Conservation (phyloP, 2,113 vertebrate genomes). For the Lampris incognitus region DNA sequence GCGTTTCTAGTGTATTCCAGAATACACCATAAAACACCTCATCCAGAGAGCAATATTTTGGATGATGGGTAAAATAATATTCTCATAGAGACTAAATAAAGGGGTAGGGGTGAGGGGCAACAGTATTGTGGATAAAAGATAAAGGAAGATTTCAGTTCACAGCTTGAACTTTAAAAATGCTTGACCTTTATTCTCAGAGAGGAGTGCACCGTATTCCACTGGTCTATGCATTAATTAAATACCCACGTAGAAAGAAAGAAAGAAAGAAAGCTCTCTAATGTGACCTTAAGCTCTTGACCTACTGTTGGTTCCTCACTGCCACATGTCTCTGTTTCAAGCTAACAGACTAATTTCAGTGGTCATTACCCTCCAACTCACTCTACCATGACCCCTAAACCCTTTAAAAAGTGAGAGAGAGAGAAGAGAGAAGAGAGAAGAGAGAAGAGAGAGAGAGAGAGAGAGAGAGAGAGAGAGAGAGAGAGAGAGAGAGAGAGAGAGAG, state of each 20-base stretch:
- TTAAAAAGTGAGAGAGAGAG: no score
- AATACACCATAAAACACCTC: conserved; percentile 46
- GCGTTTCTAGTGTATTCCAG: conserved; percentile 29
- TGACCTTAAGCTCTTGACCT: conserved; percentile 17
- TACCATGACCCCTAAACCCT: conserved; percentile 22
- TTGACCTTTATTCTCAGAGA: background rate
- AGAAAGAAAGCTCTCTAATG: background rate
- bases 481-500: no score
- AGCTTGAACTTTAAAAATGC: background rate
- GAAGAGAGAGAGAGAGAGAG: background rate
- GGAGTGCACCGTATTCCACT: background rate
- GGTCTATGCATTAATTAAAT: background rate
- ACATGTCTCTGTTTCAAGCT: conserved; percentile 36
- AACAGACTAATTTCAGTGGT: conserved; percentile 52
- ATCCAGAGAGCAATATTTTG: conserved; percentile 28
- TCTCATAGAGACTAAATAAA: conserved; percentile 41
- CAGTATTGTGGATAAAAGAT: background rate
- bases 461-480: background rate
- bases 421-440: background rate
- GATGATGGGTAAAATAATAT: conserved; percentile 51
- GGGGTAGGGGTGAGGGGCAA: conserved; percentile 11
- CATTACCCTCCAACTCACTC: conserved; percentile 34
- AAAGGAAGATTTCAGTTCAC: background rate
- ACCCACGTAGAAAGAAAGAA: background rate
- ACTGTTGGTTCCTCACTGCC: conserved; percentile 3